phyloP scores from a whole-genome alignment of 2,113 vertebrate species.

The Dendrocopos noguchii region DNA sequence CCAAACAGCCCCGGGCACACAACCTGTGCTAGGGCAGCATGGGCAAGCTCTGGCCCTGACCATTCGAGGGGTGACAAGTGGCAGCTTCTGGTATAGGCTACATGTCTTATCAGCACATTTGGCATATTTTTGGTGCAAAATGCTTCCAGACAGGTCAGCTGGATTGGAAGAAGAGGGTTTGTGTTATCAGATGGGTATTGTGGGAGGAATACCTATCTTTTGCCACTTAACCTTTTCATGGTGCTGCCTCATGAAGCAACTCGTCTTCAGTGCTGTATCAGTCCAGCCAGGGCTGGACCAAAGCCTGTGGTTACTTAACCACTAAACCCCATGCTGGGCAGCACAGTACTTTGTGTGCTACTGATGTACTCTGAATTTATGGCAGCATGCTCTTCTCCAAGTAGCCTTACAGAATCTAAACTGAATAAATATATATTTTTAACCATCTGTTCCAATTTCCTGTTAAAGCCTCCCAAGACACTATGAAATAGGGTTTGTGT shows the following conservation, averaged over 20 bases:
- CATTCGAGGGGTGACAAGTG: not conserved
- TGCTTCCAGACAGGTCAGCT: not conserved
- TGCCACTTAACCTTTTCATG: rapidly evolving
- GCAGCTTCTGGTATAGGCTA: not conserved
- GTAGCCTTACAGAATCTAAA: not conserved
- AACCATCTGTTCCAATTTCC: not conserved
- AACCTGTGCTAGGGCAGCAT: no score
- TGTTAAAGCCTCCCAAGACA: not conserved
- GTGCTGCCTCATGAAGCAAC: not conserved
- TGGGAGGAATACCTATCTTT: not conserved
- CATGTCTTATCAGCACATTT: not conserved
- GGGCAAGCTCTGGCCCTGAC: not conserved
- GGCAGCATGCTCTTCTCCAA: not conserved
- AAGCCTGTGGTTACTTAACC: not conserved
- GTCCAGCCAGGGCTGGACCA: not conserved
- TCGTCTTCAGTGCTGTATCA: not conserved
- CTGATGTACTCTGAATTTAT: not conserved
- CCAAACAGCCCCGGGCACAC: not conserved
- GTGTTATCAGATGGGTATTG: not conserved
- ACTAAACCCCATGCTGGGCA: not conserved
- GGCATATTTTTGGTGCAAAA: not conserved
- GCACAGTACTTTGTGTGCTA: not conserved
- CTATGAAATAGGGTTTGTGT: not conserved
- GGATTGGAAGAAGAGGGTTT: not conserved
- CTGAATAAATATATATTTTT: not conserved